A percentile compares a stretch with the other conserved stretches of the same genome.
Evolutionary conservation across 1,140 invertebrate genomes (phyloP).

Genomic region (Sogatella furcifera): DNA sequence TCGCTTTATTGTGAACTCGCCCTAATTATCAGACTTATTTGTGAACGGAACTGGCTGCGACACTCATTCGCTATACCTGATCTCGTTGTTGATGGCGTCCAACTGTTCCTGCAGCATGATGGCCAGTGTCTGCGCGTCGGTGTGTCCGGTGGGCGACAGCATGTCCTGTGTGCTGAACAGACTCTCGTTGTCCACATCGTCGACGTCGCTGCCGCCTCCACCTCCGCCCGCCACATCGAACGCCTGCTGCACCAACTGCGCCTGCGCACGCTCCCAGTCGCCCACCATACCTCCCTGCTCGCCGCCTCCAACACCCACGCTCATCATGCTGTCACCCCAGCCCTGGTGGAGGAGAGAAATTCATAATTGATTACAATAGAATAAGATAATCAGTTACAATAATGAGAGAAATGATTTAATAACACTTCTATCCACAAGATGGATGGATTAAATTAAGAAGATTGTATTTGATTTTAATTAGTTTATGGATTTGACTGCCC

Average conservation of each 20-base stretch:
- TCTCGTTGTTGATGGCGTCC: conserved; percentile 99
- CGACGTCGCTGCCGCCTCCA: conserved; percentile 73
- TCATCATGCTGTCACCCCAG: no score
- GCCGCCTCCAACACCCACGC: neutral
- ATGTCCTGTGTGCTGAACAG: conserved; percentile 59
- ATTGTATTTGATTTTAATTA: no score
- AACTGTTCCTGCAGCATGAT: conserved; percentile 98
- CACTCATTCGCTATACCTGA: conserved; percentile 42
- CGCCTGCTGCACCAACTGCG: conserved; percentile 83
- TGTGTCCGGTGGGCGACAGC: conserved; percentile 62
- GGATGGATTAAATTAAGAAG: no score
- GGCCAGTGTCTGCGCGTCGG: conserved; percentile 93
- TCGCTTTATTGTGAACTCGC: no score
- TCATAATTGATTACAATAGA: no score
- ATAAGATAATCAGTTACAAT: no score
- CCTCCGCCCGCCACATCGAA: conserved; percentile 71
- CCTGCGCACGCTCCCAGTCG: conserved; percentile 86
- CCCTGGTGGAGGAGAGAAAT: no score
- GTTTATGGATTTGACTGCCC: no score
- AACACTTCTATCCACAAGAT: no score
- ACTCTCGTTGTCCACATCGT: conserved; percentile 67
- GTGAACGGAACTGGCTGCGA: no score
- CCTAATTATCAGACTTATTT: no score
- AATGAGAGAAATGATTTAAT: no score
- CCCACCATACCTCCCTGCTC: conserved; percentile 82